Conservation (phyloP, 2,797 vertebrate species). For the Hoplostethus atlanticus region DNA sequence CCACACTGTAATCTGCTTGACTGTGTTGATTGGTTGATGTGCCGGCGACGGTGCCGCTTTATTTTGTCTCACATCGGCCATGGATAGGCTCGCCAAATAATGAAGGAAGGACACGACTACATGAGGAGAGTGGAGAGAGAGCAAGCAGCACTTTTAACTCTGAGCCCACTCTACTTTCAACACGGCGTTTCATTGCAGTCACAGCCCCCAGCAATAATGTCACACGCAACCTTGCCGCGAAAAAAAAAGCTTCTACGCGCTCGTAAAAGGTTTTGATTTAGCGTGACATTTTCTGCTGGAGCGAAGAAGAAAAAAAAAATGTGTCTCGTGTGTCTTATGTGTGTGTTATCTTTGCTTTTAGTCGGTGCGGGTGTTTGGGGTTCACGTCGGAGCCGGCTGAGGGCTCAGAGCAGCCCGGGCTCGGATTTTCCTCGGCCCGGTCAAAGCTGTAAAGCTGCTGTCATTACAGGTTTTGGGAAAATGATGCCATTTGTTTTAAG, state of each 20-base stretch:
- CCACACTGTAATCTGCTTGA: background rate
- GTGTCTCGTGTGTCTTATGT: too few species aligned
- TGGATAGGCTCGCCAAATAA: slow-evolving; percentile 33
- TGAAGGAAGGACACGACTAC: slow-evolving; percentile 30
- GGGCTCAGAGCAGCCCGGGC: background rate
- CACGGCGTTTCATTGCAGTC: slow-evolving; percentile 25
- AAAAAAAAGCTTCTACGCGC: slow-evolving; percentile 41
- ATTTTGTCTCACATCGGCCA: slow-evolving; percentile 39
- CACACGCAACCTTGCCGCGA: slow-evolving; percentile 45
- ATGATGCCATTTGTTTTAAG: slow-evolving; percentile 58
- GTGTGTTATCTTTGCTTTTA: slow-evolving; percentile 49
- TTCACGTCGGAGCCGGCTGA: too few species aligned
- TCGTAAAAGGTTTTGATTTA: slow-evolving; percentile 50
- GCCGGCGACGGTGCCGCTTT: slow-evolving; percentile 23
- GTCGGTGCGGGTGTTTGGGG: too few species aligned
- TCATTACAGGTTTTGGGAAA: slow-evolving; percentile 39
- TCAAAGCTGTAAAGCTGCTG: slow-evolving; percentile 32
- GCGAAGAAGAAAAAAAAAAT: slow-evolving; percentile 18
- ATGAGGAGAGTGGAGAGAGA: slow-evolving; percentile 33
- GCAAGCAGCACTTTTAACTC: slow-evolving; percentile 41
- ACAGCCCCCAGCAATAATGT: slow-evolving; percentile 42
- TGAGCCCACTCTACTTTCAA: slow-evolving; percentile 45
- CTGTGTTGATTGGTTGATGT: slow-evolving; percentile 33
- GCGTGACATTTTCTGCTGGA: slow-evolving; percentile 29
- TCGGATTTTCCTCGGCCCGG: slow-evolving; percentile 19